These are phyloP conservation scores for Sesamia inferens DNA, from an alignment of 2,888 invertebrate genomes.

Conservation along the genomic window DNA sequence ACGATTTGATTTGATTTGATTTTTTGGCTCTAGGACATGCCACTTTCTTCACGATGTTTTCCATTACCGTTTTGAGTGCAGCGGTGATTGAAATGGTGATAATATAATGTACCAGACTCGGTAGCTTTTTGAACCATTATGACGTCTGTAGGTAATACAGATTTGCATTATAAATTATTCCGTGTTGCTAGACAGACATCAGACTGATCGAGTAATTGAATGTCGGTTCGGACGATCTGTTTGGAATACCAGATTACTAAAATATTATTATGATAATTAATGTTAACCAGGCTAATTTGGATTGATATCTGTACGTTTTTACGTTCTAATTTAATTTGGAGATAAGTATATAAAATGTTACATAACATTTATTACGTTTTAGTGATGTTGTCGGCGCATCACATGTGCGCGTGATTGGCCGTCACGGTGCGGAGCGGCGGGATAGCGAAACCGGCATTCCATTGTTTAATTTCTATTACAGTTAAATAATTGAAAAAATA, in stretches of 20 bases:
- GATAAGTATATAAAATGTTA: no score
- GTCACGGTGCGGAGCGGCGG: no score
- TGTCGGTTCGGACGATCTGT: constrained; percentile 9
- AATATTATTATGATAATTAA: constrained; percentile 22
- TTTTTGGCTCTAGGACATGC: neutral
- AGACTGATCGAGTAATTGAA: constrained; percentile 32
- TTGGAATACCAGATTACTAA: constrained; percentile 31
- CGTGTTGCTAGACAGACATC: constrained; percentile 15
- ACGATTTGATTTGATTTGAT: no score
- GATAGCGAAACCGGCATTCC: no score
- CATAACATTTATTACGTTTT: no score
- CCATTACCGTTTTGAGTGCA: neutral
- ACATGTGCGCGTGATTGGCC: no score
- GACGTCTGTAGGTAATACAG: neutral
- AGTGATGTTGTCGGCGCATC: no score
- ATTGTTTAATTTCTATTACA: no score
- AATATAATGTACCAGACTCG: neutral
- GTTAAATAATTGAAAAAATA: no score
- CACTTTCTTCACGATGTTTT: neutral
- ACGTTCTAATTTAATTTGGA: constrained; percentile 4
- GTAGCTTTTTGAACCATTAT: neutral
- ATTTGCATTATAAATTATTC: constrained; percentile 18
- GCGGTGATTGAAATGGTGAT: neutral
- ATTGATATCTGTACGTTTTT: constrained; percentile 13
- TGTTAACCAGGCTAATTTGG: constrained; percentile 19